A percentile compares a stretch with the other conserved stretches of the same genome.
Conservation (phyloP, 1,140 invertebrate genomes). For the Melanaphis sacchari region DNA sequence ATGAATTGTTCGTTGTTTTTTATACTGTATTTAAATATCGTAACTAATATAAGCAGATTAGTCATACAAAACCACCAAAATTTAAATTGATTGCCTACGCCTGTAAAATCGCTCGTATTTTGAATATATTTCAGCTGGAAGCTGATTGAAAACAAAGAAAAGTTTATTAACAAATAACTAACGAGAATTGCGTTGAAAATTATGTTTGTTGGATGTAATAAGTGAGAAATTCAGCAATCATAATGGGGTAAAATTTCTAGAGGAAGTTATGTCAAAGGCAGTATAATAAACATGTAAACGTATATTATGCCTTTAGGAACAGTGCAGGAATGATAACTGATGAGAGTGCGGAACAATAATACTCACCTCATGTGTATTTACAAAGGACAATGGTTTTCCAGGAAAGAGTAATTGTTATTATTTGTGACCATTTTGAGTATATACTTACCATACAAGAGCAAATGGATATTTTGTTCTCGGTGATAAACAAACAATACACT, state of each 20-base stretch:
- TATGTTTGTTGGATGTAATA: background rate
- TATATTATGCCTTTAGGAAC: conserved; percentile 29
- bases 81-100: background rate
- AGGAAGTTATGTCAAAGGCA: conserved; percentile 31
- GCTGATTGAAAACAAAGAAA: conserved; percentile 28
- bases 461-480: background rate
- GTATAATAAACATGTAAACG: conserved; percentile 31
- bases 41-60: background rate
- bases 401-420: conserved; percentile 22
- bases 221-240: background rate
- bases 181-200: background rate
- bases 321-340: conserved; percentile 7
- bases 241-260: background rate
- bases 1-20: background rate
- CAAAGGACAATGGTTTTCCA: background rate
- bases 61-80: background rate
- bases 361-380: conserved; percentile 15
- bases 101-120: background rate
- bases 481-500: background rate
- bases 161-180: conserved; percentile 43
- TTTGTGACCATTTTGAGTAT: background rate
- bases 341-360: conserved; percentile 13
- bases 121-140: background rate
- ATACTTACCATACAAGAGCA: background rate
- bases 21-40: background rate